Base-by-base conservation (phyloP, 2,797 vertebrate genomes). In the Fundulus diaphanus region DNA sequence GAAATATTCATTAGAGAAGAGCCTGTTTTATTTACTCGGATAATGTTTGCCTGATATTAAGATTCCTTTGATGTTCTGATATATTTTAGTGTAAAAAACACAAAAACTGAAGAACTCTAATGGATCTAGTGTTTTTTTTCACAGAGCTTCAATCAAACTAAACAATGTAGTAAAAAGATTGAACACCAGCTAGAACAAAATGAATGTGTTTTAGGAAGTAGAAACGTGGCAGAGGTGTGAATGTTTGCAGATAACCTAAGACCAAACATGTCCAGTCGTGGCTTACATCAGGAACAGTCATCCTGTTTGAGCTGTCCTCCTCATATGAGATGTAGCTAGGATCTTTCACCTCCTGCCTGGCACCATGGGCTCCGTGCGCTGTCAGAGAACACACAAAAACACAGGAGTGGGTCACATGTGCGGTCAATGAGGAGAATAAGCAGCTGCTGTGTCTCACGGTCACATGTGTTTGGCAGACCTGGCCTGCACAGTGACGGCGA, bases 321-420 rank as follows among this genome's bases (percentile, higher is more conserved):
- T 85, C 76, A 1, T 83, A 86, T 0, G 83, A 85, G 69, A 81
- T 63, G 1, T 78, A 66, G 0, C 52, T 76, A 15, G 49, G 37
- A 12, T 81, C 40, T 3, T 68, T 20, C 29, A 56, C 54, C 18
- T 78, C 73, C 2, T 15, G 7, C 1, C 2, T 1, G n/a, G 3
- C 24, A 4, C 2, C 27, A 15, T 31, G 3, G 7, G n/a, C 11
- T 46, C 11, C n/a, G 3, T 70, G 33, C 51, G 18, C 33, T 33
- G 57, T 29, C 46, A 69, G 67, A 22, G 46, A 15, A 59, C 24
- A n/a, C 42, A 74, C n/a, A n/a, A n/a, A n/a, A n/a, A n/a, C n/a
- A 56, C 24, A 56, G 7, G 40, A n/a, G 16, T 24, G 15, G 20
- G n/a, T 20, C 68, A 37, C 48, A 3, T 2, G 44, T 11, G 9